phyloP scores from a whole-genome alignment of 2,797 vertebrate species.

The Spizella passerina region DNA sequence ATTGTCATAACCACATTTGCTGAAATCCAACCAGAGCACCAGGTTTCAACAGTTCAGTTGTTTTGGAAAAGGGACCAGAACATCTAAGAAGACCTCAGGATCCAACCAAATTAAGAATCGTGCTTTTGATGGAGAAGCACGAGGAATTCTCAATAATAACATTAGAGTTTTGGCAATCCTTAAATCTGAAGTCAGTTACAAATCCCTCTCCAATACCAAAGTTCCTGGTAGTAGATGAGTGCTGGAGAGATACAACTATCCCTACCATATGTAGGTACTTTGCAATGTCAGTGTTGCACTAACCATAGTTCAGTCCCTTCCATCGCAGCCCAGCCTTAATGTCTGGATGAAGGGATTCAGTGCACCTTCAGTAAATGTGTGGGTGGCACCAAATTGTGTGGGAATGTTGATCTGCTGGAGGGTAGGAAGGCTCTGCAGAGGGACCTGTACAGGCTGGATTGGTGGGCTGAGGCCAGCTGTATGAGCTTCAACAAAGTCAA shows the following conservation, averaged over 20 bases:
- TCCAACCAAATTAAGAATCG: not conserved
- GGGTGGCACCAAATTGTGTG: not conserved
- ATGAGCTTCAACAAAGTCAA: not conserved
- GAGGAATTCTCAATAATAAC: not conserved
- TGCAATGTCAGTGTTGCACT: no score
- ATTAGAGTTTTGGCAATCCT: not conserved
- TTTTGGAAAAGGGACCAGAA: not conserved
- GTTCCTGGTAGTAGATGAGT: not conserved
- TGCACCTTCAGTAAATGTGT: not conserved
- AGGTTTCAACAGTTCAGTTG: not conserved
- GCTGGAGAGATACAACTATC: not conserved
- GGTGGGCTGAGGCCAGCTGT: fast-evolving
- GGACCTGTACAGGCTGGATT: not conserved
- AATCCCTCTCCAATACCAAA: not conserved
- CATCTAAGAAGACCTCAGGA: not conserved
- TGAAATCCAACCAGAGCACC: not conserved
- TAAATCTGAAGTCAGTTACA: not conserved
- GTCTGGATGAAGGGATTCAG: not conserved
- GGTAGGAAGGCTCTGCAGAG: not conserved
- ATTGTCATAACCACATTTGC: not conserved
- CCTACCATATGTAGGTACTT: not conserved
- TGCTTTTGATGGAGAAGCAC: not conserved
- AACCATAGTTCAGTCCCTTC: no score
- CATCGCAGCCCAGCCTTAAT: not conserved
- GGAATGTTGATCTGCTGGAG: not conserved